Evolutionary conservation across 2,888 invertebrate species (phyloP), one percentile per base, ranked within the genome.

Genomic region (Latheticus oryzae): DNA sequence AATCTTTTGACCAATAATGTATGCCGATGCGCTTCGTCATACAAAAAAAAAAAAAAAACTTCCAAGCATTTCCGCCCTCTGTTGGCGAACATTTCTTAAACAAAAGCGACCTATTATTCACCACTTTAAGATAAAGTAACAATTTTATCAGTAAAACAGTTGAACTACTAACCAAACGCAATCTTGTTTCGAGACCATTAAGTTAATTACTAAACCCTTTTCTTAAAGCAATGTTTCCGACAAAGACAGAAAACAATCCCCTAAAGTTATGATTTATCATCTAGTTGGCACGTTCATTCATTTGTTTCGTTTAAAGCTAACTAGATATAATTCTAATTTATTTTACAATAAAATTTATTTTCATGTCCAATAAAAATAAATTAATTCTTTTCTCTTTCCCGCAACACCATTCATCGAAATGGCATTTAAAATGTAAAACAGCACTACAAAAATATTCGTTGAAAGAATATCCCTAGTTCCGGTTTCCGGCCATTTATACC

Each of bases 131-230:
- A 77, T 76, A 77, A 77, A 76, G 76, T 74, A 76, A 75, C 75
- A 76, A 76, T 77, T 76, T 77, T 78, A 77, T 78, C 71, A 74
- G 73, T 69, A 68, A 71, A 76, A 74, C 77, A 76, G 77, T 76
- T 77, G 73, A 76, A 77, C 76, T 76, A 76, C 73, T 76, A 78
- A 76, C 77, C 76, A 67, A 78, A 77, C 74, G 76, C 78, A 79
- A 79, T 79, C 79, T 79, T 79, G 78, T 79, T 79, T 78, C 78
- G 73, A 73, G 76, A 76, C 78, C 79, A 79, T 79, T 79, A 78
- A 78, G 74, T 78, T 78, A 78, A 79, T 79, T 78, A 78, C 73
- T 66, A 73, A 69, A 75, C 74, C 77, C 76, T 76, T 45, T 75
- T 76, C 68, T 69, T 60, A 58, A 67, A 70, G 40, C 52, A 57